Base-by-base conservation (phyloP, 2,113 vertebrate genomes). In the Harpagus bidentatus region DNA sequence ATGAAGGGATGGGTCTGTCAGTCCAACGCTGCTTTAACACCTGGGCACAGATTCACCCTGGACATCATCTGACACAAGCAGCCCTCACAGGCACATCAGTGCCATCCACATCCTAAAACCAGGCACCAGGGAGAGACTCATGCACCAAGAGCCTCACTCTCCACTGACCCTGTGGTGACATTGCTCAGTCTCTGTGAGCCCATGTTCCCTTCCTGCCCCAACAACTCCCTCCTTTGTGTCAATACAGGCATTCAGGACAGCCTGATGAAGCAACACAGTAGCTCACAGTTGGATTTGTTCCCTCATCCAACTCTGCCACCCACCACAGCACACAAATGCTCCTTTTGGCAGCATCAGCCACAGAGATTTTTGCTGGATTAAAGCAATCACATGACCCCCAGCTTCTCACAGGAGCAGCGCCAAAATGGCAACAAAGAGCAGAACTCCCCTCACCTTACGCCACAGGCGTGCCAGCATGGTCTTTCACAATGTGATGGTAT, bases 231-330 rank as follows among this genome's bases (percentile, higher is more conserved):
- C 48, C 71, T 53, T 48, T 45, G 83, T 47, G 63, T 66, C 74
- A 65, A 50, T 14, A 20, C 38, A 0, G 0, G 26, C 62, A 61
- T 22, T 43, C 45, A 31, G 62, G 43, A 40, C 0, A 0, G 58
- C 45, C n/a, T 7, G 6, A 16, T 10, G 25, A 90, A 45, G 79
- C 43, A 56, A 17, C 0, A 0, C 1, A 1, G 25, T 3, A 56
- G 43, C 28, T 48, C 2, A 0, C 36, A 40, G 69, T 3, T 61
- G 80, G 45, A 74, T 77, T 47, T 72, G 40, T 58, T 73, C 55
- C 85, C 76, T 86, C 28, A 45, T 18, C n/a, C 42, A 92, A 14
- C 42, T 50, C 52, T 32, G 43, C 59, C 69, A 74, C 36, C 59
- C 69, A 84, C 47, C 29, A 36, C 61, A 82, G 71, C 58, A 73